phyloP scores from a whole-genome alignment of 2,888 invertebrate genomes.

The Pammene aurita region DNA sequence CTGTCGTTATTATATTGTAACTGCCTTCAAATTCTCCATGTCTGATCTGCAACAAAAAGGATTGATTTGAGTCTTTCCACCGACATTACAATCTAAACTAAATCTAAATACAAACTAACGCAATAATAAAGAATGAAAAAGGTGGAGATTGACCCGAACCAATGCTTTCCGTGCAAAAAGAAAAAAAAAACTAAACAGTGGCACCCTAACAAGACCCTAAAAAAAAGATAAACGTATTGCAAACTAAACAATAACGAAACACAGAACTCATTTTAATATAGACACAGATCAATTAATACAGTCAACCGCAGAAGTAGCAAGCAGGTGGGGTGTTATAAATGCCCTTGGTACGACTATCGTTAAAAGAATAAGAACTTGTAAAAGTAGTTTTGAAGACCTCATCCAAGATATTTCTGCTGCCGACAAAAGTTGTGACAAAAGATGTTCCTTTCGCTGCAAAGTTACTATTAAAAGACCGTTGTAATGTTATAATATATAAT shows the following conservation, averaged over 20 bases:
- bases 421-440: neutral
- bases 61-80: slow-evolving; percentile 73
- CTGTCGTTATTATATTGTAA: neutral
- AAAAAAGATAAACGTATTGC: neutral
- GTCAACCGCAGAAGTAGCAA: no score
- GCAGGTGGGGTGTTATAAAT: no score
- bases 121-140: slow-evolving; percentile 45
- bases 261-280: no score
- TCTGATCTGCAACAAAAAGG: slow-evolving; percentile 66
- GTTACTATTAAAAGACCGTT: neutral
- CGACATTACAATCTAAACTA: slow-evolving; percentile 46
- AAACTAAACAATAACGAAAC: neutral
- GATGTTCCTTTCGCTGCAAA: neutral
- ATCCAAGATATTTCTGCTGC: neutral
- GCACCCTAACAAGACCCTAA: no score
- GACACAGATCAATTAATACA: no score
- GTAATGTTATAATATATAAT: neutral
- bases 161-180: slow-evolving; percentile 56
- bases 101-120: slow-evolving; percentile 48
- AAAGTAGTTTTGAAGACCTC: no score
- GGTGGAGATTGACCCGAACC: slow-evolving; percentile 77
- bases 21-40: slow-evolving; percentile 39
- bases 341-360: no score
- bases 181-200: neutral
- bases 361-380: no score